Evolutionary conservation across 2,113 vertebrate genomes (phyloP), one percentile per base, ranked within the genome.

Genomic region (Bolborhynchus lineola): DNA sequence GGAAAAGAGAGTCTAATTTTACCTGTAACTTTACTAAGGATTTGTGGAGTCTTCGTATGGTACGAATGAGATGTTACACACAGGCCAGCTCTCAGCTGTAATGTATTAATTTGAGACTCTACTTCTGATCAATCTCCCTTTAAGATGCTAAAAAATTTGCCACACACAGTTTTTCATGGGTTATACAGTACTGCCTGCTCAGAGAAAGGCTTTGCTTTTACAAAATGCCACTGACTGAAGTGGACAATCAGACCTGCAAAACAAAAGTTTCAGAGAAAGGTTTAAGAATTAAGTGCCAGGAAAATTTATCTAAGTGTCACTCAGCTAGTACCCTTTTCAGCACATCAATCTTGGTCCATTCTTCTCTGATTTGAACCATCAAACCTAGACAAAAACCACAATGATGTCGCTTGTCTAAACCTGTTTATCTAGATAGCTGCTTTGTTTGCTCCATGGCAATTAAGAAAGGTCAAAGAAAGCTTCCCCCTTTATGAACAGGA

Each of bases 401-500:
- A 74, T 29, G 18, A 84, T 29, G 37, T 39, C 60, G 14, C 46
- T 31, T 1, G 1, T 47, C 35, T 31, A 42, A 79, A 64, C 6
- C 8, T 76, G 9, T 62, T 91, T 68, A 53, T 60, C 31, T 33
- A 44, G 31, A 74, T 5, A 64, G 16, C 13, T 68, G 25, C 5
- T 78, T 55, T 33, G 20, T 10, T 71, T 84, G 21, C 12, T 75
- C 13, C 13, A 9, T 14, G 9, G 10, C 29, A 82, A 81, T 68
- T 72, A 80, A 65, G 44, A 88, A 72, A 63, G 28, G 10, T 63
- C 25, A 62, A 49, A 81, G 16, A 85, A 76, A 80, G 69, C 0
- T 0, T 21, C 31, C 21, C 37, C 5, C 11, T 20, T 15, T 39
- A 62, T 52, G n/a, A 67, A 17, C 5, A 46, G 0, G 0, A 50